These are phyloP conservation scores for Sebastes fasciatus DNA, from an alignment of 2,113 vertebrate species.

Conservation along the genomic window DNA sequence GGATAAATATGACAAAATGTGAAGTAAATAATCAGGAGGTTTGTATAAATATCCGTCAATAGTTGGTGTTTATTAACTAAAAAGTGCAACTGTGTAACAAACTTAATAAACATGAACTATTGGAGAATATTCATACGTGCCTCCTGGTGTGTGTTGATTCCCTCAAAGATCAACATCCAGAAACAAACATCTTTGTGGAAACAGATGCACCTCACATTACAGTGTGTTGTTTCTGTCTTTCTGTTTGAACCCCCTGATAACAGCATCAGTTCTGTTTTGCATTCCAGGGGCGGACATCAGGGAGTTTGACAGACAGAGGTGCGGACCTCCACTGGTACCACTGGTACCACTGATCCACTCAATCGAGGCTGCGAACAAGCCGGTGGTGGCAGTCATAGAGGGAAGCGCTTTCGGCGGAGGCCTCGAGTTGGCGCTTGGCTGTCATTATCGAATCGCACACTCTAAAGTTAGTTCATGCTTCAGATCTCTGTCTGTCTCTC, in stretches of 20 bases:
- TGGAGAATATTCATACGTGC: neutral
- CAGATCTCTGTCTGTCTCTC: slow-evolving; percentile 8
- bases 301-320: slow-evolving; percentile 68
- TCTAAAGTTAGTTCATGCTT: slow-evolving; percentile 83
- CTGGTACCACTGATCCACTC: slow-evolving; percentile 82
- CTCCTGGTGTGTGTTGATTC: neutral
- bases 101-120: neutral
- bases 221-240: neutral
- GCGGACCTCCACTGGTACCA: slow-evolving; percentile 45
- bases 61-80: neutral
- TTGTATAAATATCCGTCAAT: neutral
- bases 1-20: neutral
- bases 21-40: neutral
- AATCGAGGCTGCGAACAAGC: slow-evolving; percentile 88
- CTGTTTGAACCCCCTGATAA: neutral
- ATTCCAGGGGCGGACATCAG: slow-evolving; percentile 90
- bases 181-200: neutral
- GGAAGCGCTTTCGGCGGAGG: slow-evolving; percentile 91
- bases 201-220: neutral
- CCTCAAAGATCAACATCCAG: neutral
- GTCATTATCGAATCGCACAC: slow-evolving; percentile 93
- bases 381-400: slow-evolving; percentile 93
- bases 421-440: slow-evolving; percentile 91
- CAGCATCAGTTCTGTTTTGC: neutral
- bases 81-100: neutral